Base-by-base conservation (phyloP, 2,888 invertebrate species). In the Cataglyphis albicans region DNA sequence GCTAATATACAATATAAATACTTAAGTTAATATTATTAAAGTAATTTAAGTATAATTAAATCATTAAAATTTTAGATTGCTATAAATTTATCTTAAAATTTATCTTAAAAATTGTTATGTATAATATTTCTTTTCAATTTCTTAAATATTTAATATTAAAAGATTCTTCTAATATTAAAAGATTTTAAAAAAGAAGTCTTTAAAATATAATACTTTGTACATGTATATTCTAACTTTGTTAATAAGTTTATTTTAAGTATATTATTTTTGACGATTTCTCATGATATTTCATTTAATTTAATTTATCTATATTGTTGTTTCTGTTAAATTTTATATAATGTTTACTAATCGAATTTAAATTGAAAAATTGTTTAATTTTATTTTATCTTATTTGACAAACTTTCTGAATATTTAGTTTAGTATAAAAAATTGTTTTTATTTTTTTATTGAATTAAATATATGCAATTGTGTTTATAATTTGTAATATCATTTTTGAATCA, bases 21-120 rank as follows among this genome's bases (percentile, higher is more conserved):
- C 82, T 72, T 84, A 86, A 82, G 76, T 74, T 74, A 86, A 70
- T 80, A 68, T 32, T 41, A n/a, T 32, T 44, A 15, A 38, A 67
- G 18, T 64, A 74, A 61, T 18, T 65, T 81, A 83, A 88, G 63
- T 67, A 18, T 44, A 32, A 59, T 10, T 21, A 59, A 78, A 44
- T 52, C 3, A 25, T 3, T 15, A 9, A 78, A 15, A 21, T 41
- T n/a, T 68, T 72, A 21, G 12, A 64, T 48, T 48, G 15, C 61
- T 44, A 57, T 25, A 32, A 4, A 32, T 32, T 21, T 21, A 21
- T 21, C 21, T 21, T 21, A 21, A 21, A 21, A 29, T 15, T 12
- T 59, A 48, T 48, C 48, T 68, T 72, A 21, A 32, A 21, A 41
- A 44, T 0, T 48, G 21, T 64, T 64, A 38, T 35, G n/a, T 10